phyloP scores from a whole-genome alignment of 2,797 vertebrate species.

The Melanotaenia nigrans region DNA sequence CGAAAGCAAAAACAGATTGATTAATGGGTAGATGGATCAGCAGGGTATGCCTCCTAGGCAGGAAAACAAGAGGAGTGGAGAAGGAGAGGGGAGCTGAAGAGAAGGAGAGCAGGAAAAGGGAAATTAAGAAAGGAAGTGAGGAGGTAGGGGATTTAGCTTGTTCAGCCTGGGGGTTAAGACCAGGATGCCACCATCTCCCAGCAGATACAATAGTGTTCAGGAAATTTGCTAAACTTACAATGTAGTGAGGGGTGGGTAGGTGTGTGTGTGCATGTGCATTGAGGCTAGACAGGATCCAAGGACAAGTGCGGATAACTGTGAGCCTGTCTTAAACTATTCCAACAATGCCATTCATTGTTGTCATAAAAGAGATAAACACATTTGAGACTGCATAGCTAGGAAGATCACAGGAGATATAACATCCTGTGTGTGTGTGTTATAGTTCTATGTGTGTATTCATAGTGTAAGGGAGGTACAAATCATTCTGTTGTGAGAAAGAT shows the following conservation, averaged over 20 bases:
- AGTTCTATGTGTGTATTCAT: conserved; percentile 2
- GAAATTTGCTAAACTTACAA: conserved; percentile 80
- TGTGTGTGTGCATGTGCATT: conserved; percentile 1
- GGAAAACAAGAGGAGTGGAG: conserved; percentile 17
- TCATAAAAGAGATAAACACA: conserved; percentile 74
- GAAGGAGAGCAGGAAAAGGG: conserved; percentile 11
- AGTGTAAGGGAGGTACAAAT: neutral
- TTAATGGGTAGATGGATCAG: conserved; percentile 35
- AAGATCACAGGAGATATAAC: conserved; percentile 66
- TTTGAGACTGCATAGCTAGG: conserved; percentile 59
- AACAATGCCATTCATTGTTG: conserved; percentile 82
- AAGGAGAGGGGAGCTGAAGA: conserved; percentile 1
- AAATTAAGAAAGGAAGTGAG: conserved; percentile 39
- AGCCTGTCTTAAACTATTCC: conserved; percentile 78
- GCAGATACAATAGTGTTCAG: conserved; percentile 81
- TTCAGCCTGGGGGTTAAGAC: conserved; percentile 52
- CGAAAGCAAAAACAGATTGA: conserved; percentile 52
- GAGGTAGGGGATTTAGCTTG: conserved; percentile 42
- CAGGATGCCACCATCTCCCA: conserved; percentile 75
- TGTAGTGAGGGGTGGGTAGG: conserved; percentile 41
- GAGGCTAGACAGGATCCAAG: conserved; percentile 70
- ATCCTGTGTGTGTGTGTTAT: conserved; percentile 57
- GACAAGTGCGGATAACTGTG: conserved; percentile 72
- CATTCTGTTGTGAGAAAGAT: neutral
- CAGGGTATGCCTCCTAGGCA: conserved; percentile 2